These are phyloP conservation scores for Trinorchestia longiramus DNA, from an alignment of 1,140 invertebrate genomes.

Conservation along the genomic window DNA sequence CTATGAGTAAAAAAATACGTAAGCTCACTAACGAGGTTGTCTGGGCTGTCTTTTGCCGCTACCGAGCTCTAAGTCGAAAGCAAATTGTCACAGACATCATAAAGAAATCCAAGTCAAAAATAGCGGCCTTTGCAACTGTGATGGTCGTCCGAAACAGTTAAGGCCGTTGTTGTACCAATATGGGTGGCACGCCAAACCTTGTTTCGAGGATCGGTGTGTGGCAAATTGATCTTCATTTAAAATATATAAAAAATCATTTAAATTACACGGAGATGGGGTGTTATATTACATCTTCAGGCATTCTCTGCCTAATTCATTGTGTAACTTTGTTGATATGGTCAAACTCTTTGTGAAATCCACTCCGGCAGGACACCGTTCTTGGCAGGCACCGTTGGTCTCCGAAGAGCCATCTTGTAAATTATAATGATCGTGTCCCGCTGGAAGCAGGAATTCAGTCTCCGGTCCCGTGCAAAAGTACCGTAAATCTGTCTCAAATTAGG, in stretches of 20 bases:
- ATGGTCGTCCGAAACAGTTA: background rate
- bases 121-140: background rate
- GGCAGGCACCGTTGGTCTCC: background rate
- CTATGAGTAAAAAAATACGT: background rate
- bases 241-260: background rate
- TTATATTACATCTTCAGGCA: background rate
- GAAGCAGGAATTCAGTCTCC: background rate
- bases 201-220: background rate
- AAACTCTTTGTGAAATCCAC: background rate
- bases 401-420: background rate
- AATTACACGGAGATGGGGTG: no score
- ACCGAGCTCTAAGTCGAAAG: background rate
- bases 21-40: background rate
- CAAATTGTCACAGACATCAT: conserved; percentile 8
- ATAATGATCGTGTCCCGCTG: background rate
- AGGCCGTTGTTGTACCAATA: background rate
- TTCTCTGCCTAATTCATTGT: background rate
- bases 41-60: background rate
- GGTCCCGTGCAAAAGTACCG: background rate
- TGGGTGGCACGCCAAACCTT: background rate
- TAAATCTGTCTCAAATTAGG: conserved; percentile 35
- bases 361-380: background rate
- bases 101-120: background rate
- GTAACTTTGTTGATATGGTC: background rate
- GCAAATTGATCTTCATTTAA: background rate